A percentile compares a stretch with the other conserved stretches of the same genome.
Conservation (phyloP, 2,113 vertebrate genomes). For the Aix galericulata region DNA sequence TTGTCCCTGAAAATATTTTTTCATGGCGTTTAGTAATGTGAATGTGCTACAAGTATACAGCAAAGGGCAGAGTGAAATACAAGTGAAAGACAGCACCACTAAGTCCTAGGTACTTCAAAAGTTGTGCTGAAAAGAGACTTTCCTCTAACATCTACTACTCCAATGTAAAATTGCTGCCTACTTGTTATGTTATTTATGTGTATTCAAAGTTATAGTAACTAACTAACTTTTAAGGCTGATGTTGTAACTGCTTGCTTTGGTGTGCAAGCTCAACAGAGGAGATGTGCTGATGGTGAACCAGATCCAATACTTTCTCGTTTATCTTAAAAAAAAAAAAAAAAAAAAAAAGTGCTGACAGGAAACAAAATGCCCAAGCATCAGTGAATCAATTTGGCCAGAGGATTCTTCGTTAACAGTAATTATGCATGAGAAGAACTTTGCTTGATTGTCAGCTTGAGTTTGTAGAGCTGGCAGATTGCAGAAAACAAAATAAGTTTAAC, state of each 20-base stretch:
- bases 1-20: background rate
- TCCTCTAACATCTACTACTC: conserved; percentile 29
- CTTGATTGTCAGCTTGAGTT: conserved; percentile 9
- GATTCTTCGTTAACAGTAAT: background rate
- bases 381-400: background rate
- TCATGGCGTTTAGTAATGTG: background rate
- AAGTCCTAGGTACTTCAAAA: background rate
- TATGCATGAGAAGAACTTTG: background rate
- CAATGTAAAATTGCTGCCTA: background rate
- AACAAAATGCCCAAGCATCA: background rate
- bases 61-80: background rate
- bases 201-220: conserved; percentile 20
- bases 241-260: background rate
- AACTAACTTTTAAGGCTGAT: background rate
- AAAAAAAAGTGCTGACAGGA: background rate
- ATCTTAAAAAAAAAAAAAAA: no score
- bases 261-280: background rate
- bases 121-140: background rate
- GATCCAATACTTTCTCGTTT: background rate
- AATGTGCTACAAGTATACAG: background rate
- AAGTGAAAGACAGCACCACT: background rate
- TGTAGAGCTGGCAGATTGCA: background rate
- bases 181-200: background rate
- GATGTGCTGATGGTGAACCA: background rate
- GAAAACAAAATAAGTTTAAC: conserved; percentile 34